phyloP scores from a whole-genome alignment of 2,797 vertebrate genomes.

The Coregonus sp. region DNA sequence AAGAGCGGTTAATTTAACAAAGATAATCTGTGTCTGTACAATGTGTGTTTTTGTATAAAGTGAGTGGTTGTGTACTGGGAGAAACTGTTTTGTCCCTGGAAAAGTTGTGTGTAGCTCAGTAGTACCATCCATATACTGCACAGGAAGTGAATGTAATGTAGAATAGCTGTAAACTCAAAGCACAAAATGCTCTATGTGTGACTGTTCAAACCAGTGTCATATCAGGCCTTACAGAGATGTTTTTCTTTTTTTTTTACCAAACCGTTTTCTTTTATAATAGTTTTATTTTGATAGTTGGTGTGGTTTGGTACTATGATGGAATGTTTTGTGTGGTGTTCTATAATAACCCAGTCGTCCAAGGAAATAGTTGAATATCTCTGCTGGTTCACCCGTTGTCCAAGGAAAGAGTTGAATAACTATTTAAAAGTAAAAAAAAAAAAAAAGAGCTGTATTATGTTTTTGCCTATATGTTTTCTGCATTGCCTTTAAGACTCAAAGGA shows the following conservation, averaged over 20 bases:
- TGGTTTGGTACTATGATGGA: not conserved
- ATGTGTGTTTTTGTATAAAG: slow-evolving; percentile 4
- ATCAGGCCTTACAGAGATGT: not conserved
- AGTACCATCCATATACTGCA: not conserved
- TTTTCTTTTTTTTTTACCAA: not conserved
- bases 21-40: slow-evolving; percentile 2
- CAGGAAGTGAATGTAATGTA: not conserved
- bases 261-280: not conserved
- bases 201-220: not conserved
- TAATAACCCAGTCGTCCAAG: not conserved
- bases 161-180: slow-evolving; percentile 8
- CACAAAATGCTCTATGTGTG: not conserved
- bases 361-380: not conserved
- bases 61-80: slow-evolving; percentile 24
- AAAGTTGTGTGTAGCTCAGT: slow-evolving; percentile 3
- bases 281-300: not conserved
- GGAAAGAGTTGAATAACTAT: not conserved
- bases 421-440: not conserved
- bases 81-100: not conserved
- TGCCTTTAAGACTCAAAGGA: slow-evolving; percentile 35
- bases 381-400: not conserved
- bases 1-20: not conserved
- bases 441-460: not conserved
- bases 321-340: not conserved
- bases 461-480: slow-evolving; percentile 9